Conservation (phyloP, 1,140 invertebrate genomes). For the Chionoecetes opilio region DNA sequence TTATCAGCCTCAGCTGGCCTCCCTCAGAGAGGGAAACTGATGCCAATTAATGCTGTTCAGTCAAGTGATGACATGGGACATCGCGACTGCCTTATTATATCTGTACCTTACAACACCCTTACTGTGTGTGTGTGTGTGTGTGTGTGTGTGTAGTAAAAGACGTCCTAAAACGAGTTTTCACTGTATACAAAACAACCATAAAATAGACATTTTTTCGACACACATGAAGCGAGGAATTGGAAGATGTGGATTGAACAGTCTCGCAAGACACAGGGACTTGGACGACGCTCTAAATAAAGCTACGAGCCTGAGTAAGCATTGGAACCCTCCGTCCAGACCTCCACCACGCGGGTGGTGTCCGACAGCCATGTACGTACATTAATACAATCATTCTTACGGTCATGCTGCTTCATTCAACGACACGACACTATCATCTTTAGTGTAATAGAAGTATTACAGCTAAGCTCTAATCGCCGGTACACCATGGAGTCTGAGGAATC, state of each 20-base stretch:
- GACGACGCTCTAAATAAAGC: not conserved
- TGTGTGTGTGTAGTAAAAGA: too few species aligned
- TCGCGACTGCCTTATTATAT: too few species aligned
- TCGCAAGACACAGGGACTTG: not conserved
- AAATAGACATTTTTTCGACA: slow-evolving; percentile 49
- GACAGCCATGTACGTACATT: not conserved
- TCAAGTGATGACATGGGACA: too few species aligned
- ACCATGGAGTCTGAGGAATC: not conserved
- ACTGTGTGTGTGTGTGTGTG: too few species aligned
- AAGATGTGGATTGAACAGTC: slow-evolving; percentile 39
- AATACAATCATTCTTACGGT: not conserved
- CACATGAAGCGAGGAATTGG: not conserved
- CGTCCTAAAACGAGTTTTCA: too few species aligned
- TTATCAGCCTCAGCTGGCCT: too few species aligned
- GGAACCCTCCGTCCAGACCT: not conserved
- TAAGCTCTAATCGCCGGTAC: not conserved
- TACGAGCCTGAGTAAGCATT: not conserved
- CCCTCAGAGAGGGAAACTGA: too few species aligned
- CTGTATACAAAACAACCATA: too few species aligned
- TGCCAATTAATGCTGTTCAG: too few species aligned
- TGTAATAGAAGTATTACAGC: not conserved
- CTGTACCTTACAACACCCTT: too few species aligned
- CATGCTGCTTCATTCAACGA: not conserved
- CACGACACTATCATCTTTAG: not conserved
- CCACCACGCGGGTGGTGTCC: not conserved